Evolutionary conservation across 2,888 invertebrate species (phyloP).

Genomic region (Tiliacea citrago): DNA sequence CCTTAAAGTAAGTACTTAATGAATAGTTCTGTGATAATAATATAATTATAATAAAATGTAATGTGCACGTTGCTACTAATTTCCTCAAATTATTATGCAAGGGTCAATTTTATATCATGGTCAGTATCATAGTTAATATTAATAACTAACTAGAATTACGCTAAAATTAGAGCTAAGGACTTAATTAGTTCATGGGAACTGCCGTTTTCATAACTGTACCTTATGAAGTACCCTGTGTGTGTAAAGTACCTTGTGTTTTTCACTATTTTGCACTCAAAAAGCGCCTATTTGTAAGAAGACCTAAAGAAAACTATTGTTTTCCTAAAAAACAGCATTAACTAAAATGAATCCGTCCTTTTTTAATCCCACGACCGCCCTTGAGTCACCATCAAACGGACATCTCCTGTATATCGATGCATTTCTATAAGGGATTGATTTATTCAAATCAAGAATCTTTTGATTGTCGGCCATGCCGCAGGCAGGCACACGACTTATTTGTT

Average conservation of each 20-base stretch:
- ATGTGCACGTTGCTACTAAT: not conserved
- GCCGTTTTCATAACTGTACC: not conserved
- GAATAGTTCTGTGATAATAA: too few species aligned
- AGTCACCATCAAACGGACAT: conserved; percentile 38
- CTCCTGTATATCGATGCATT: conserved; percentile 86
- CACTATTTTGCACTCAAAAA: not conserved
- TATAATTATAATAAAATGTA: too few species aligned
- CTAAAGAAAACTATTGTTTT: not conserved
- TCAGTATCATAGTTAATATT: not conserved
- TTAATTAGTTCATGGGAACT: not conserved
- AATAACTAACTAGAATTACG: not conserved
- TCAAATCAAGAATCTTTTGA: conserved; percentile 89
- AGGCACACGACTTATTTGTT: conserved; percentile 86
- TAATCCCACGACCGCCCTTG: conserved; percentile 33
- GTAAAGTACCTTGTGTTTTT: not conserved
- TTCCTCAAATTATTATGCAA: not conserved
- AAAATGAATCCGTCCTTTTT: not conserved
- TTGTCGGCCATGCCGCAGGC: conserved; percentile 86
- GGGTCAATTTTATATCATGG: not conserved
- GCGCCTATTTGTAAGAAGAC: not conserved
- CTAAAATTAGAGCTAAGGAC: not conserved
- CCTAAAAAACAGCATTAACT: not conserved
- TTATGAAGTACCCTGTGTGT: too few species aligned
- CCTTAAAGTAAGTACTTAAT: too few species aligned
- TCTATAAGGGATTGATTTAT: conserved; percentile 90